Percentiles rank a stretch among this genome's conserved stretches.
phyloP scores from a whole-genome alignment of 2,113 vertebrate species.

The Plestiodon gilberti region DNA sequence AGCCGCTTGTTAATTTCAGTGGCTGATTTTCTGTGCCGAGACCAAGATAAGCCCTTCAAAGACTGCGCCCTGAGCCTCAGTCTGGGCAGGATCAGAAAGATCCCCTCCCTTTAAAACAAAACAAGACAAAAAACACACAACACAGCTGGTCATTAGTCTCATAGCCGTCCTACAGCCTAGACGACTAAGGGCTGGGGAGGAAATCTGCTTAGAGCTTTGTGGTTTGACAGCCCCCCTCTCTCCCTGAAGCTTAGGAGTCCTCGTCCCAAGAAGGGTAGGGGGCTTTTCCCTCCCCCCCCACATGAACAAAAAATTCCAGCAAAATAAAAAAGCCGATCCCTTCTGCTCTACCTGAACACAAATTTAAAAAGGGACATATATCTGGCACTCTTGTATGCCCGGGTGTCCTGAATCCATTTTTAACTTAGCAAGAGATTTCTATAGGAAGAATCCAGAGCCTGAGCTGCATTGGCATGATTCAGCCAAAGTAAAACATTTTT shows the following conservation, averaged over 20 bases:
- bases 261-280: background rate
- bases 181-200: background rate
- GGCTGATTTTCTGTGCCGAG: background rate
- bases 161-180: rapidly evolving
- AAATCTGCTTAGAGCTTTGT: constrained; percentile 40
- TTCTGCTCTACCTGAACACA: rapidly evolving
- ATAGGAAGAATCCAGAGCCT: rapidly evolving
- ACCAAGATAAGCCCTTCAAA: constrained; percentile 39
- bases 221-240: rapidly evolving
- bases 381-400: too few species aligned
- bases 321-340: constrained; percentile 39
- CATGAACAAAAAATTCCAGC: background rate
- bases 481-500: background rate
- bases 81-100: constrained; percentile 29
- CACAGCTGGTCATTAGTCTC: constrained; percentile 29
- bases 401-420: background rate
- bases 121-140: constrained; percentile 1
- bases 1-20: background rate
- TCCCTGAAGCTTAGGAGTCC: background rate
- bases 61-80: background rate
- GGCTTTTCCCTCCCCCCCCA: background rate
- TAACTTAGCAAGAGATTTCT: background rate
- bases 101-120: background rate
- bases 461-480: background rate
- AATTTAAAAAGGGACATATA: too few species aligned